Conservation (phyloP, 2,888 invertebrate species). For the Acanthosepion esculentum region DNA sequence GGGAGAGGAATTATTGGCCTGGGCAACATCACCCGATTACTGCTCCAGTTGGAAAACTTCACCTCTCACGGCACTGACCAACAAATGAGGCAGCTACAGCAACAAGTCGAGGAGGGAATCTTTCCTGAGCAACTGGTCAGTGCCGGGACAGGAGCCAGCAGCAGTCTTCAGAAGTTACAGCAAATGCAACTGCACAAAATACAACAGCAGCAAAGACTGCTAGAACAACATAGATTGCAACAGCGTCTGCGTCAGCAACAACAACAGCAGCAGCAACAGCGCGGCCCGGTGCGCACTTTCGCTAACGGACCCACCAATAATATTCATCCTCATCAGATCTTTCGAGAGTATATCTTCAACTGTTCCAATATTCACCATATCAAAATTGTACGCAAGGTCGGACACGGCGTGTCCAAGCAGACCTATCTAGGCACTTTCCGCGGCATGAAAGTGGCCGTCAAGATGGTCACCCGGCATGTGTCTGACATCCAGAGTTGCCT, state of each 20-base stretch:
- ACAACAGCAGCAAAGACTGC: background rate
- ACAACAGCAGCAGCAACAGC: background rate
- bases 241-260: background rate
- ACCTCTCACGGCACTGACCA: background rate
- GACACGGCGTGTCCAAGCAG: slow-evolving; percentile 72
- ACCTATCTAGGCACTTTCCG: slow-evolving; percentile 66
- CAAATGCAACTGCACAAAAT: slow-evolving; percentile 2
- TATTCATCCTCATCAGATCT: slow-evolving; percentile 35
- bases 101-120: background rate
- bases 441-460: slow-evolving; percentile 66
- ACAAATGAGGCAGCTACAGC: background rate
- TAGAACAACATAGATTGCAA: background rate
- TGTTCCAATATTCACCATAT: slow-evolving; percentile 68
- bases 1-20: slow-evolving; percentile 62
- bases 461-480: slow-evolving; percentile 72
- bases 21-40: background rate
- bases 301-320: background rate
- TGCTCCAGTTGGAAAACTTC: background rate
- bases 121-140: slow-evolving; percentile 8
- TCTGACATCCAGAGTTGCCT: slow-evolving; percentile 68
- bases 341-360: slow-evolving; percentile 56
- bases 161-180: background rate
- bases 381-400: slow-evolving; percentile 66
- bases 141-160: background rate
- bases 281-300: background rate